A percentile compares a stretch with the other conserved stretches of the same genome.
phyloP scores from a whole-genome alignment of 1,140 invertebrate genomes.

The Aphaenogaster rudis region DNA sequence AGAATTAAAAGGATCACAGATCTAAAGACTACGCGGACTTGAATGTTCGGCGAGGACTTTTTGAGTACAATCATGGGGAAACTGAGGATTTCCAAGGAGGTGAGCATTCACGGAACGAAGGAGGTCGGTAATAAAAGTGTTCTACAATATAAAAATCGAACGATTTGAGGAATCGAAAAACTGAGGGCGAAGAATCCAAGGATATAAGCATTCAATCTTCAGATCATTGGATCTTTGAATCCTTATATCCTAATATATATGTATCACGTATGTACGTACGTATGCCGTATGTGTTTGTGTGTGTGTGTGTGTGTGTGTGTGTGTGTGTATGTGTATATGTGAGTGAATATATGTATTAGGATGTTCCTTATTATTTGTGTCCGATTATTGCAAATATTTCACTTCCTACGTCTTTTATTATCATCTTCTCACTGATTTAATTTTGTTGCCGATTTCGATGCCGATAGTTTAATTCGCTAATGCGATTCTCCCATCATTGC shows the following conservation, averaged over 20 bases:
- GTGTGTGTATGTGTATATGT: neutral
- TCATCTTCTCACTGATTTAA: neutral
- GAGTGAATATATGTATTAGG: constrained; percentile 2
- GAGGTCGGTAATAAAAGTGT: constrained; percentile 2
- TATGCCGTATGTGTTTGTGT: neutral
- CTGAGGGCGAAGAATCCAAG: constrained; percentile 51
- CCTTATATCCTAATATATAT: constrained; percentile 63
- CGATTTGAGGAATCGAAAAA: neutral
- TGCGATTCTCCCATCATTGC: neutral
- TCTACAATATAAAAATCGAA: neutral
- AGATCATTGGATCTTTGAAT: constrained; percentile 54
- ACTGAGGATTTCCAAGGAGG: neutral
- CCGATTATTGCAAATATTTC: neutral
- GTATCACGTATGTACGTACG: constrained; percentile 46
- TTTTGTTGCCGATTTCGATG: neutral
- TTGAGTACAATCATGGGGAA: neutral
- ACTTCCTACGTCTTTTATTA: neutral
- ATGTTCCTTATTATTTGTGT: constrained; percentile 28
- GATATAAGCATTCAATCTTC: constrained; percentile 54
- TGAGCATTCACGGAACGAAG: neutral
- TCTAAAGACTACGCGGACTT: constrained; percentile 10
- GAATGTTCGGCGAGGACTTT: neutral
- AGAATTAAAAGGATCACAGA: neutral
- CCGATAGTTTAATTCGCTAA: constrained; percentile 1
- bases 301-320: neutral